Evolutionary conservation across 2,113 vertebrate species (phyloP), one percentile per base, ranked within the genome.

Genomic region (Glaucomys volans): DNA sequence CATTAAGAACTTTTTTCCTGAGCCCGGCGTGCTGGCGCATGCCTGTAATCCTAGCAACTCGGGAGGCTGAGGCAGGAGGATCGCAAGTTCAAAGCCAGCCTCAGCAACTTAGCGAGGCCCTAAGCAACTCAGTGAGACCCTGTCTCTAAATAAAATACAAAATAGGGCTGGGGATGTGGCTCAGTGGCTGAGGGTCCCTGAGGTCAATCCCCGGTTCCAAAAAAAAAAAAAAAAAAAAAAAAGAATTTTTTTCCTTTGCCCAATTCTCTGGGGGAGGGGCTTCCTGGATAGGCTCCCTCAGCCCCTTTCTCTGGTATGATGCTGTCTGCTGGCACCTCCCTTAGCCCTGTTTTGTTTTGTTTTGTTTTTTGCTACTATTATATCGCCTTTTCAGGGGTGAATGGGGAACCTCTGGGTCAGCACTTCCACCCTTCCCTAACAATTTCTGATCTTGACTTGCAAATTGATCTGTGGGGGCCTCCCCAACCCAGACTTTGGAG

Each of bases 291-390:
- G 87, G 67, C 44, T 8, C 64, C 83, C 81, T 85, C 62, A 44
- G 35, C 88, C 92, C 79, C 94, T 64, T 74, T 96, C 84, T 96
- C 96, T 88, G 85, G 95, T 95, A 96, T 94, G 95, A 90, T 72
- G 89, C 97, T 98, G 87, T 94, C 94, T 87, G 94, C 97, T 96
- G 96, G 97, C 97, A 97, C 97, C 93, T 82, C 88, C 88, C 91
- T 81, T 62, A 74, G 59, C 95, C 88, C 77, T 50, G 79, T 97
- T 64, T 91, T 18, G 66, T 97, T 62, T 28, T 26, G 7, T 47
- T 47, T 47, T 47, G 7, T 47, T 26, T 62, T 62, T 28, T 62
- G 59, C 24, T 96, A 85, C 96, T 95, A 96, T 95, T 90, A 80
- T 13, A 86, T 9, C 5, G 44, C 96, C 95, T 83, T 82, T 20